Percentiles rank a stretch among this genome's conserved stretches.
Conservation (phyloP, 2,113 vertebrate genomes). For the Lampris megalopsis region DNA sequence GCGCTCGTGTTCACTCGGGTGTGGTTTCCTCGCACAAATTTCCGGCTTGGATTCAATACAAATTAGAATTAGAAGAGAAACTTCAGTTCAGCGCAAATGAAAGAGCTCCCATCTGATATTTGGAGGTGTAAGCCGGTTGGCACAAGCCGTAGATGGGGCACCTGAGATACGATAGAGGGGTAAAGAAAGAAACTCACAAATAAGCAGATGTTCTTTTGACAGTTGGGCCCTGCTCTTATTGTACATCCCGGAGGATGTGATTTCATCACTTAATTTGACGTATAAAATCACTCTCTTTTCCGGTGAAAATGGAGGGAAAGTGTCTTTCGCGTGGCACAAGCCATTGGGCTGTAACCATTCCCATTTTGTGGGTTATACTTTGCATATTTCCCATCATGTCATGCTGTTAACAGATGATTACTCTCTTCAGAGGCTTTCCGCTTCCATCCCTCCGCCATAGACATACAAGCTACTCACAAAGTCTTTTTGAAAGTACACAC, state of each 20-base stretch:
- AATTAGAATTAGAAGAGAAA: conserved; percentile 40
- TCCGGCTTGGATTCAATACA: conserved; percentile 63
- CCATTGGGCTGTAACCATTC: conserved; percentile 81
- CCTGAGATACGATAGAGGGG: conserved; percentile 66
- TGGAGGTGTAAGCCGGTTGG: conserved; percentile 52
- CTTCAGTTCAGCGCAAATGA: conserved; percentile 62
- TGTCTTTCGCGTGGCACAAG: conserved; percentile 69
- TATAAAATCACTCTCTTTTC: conserved; percentile 69
- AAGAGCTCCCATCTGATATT: conserved; percentile 40
- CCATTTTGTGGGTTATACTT: conserved; percentile 76
- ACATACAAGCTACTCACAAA: conserved; percentile 49
- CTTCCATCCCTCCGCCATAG: conserved; percentile 66
- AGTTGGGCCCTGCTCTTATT: conserved; percentile 70
- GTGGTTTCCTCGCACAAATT: conserved; percentile 35
- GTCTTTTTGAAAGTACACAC: conserved; percentile 63
- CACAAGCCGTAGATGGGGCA: conserved; percentile 59
- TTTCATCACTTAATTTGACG: conserved; percentile 79
- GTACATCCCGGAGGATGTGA: conserved; percentile 77
- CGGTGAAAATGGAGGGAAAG: conserved; percentile 69
- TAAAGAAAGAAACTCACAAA: conserved; percentile 65
- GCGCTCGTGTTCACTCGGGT: conserved; percentile 36
- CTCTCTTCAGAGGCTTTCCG: conserved; percentile 80
- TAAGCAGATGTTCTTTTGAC: conserved; percentile 77
- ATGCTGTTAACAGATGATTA: conserved; percentile 84
- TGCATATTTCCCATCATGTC: conserved; percentile 86